Conservation (phyloP, 2,888 invertebrate species). For the Lampropteryx suffumata region DNA sequence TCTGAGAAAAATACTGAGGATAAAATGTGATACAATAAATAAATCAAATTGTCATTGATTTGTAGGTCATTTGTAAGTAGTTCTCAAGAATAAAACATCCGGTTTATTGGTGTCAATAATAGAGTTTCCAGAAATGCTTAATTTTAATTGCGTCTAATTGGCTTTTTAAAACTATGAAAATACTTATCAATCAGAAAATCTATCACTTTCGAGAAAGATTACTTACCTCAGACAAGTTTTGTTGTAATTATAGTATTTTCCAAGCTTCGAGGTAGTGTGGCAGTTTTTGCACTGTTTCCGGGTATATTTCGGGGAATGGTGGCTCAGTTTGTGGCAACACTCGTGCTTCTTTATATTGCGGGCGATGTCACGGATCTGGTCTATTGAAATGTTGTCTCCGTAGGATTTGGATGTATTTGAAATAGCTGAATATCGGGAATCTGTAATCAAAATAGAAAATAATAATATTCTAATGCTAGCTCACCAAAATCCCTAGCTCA, state of each 20-base stretch:
- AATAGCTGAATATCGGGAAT: conserved; percentile 69
- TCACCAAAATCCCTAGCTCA: neutral
- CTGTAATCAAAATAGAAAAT: conserved; percentile 51
- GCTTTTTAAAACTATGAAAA: neutral
- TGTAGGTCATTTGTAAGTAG: no score
- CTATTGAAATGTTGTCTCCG: conserved; percentile 78
- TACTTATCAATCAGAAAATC: no score
- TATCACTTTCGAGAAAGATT: neutral
- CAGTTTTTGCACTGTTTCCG: conserved; percentile 77
- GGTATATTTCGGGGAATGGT: conserved; percentile 75
- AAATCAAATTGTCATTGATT: no score
- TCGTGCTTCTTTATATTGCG: conserved; percentile 91
- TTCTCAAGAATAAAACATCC: no score
- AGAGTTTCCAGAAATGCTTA: no score
- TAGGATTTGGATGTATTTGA: conserved; percentile 82
- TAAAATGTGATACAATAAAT: no score
- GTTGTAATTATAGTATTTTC: conserved; percentile 76
- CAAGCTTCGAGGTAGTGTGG: conserved; percentile 67
- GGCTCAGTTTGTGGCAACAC: conserved; percentile 81
- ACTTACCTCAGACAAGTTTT: conserved; percentile 59
- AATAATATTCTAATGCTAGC: no score
- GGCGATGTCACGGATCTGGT: conserved; percentile 90
- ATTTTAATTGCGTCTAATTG: no score
- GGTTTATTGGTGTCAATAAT: no score
- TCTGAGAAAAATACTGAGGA: no score